Evolutionary conservation across 1,140 invertebrate species (phyloP), one percentile per base, ranked within the genome.

Genomic region (Eciton burchellii): DNA sequence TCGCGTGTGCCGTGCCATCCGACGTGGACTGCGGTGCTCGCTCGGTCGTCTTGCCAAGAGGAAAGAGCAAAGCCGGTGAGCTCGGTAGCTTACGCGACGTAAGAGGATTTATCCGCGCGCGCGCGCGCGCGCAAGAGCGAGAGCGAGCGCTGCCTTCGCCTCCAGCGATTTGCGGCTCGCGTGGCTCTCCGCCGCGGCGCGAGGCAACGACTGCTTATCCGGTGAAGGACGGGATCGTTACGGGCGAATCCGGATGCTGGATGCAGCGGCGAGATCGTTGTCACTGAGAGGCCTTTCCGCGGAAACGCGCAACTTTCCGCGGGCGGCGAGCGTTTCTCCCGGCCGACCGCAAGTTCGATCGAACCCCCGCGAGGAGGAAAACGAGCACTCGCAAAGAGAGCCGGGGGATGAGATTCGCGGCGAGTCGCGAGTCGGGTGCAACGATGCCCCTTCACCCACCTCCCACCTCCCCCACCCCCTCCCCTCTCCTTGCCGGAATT

Each of bases 71-170:
- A 2, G 6, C 43, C 9, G n/a, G 56, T 49, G 3, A n/a, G n/a
- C 14, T 49, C 71, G 45, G 43, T n/a, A n/a, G 74, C 35, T 77
- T 79, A 45, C 16, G 49, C 35, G 24, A 77, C 12, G n/a, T 79
- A 79, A 68, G 74, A 77, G 62, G 63, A 79, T 79, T 79, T 56
- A 57, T 54, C 9, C 16, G 63, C 21, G 63, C 35, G 35, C 35
- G 35, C 35, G 35, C 2, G 35, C 35, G 35, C 35, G 35, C 35
- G 35, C n/a, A n/a, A n/a, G n/a, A n/a, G n/a, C n/a, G n/a, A n/a
- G n/a, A n/a, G n/a, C n/a, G n/a, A n/a, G 43, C 41, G n/a, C 56
- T 70, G 45, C 68, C 68, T 56, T 65, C 49, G 24, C 63, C 6
- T 21, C n/a, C n/a, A 21, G 26, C 59, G 41, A 11, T 16, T 14